Evolutionary conservation across 2,797 vertebrate genomes (phyloP).

Genomic region (Botia kubotai): DNA sequence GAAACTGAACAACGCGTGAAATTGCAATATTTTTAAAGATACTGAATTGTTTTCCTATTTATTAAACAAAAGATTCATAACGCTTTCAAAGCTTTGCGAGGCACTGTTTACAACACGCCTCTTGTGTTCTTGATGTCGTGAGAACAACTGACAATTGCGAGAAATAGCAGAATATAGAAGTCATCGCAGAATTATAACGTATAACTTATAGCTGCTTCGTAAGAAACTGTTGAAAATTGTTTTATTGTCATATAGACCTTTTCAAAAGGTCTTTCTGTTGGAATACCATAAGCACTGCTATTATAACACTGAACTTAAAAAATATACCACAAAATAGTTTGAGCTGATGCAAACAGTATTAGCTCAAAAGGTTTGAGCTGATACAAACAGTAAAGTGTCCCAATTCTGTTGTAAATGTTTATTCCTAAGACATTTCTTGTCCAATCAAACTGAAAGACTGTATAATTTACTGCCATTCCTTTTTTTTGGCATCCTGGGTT

Average conservation of each 20-base stretch:
- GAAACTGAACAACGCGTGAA: not conserved
- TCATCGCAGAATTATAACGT: too few species aligned
- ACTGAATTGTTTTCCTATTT: not conserved
- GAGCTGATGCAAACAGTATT: not conserved
- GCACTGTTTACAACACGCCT: too few species aligned
- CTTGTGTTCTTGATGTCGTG: too few species aligned
- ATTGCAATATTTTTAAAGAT: not conserved
- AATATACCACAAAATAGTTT: not conserved
- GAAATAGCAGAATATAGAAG: not conserved
- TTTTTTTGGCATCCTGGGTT: not conserved
- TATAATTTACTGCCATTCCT: not conserved
- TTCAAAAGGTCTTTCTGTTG: not conserved
- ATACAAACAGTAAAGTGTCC: not conserved
- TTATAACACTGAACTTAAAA: not conserved
- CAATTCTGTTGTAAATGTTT: not conserved
- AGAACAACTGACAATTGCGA: not conserved
- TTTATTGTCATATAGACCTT: not conserved
- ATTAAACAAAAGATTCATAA: not conserved
- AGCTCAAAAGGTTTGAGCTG: not conserved
- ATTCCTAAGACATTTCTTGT: not conserved
- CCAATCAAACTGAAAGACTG: not conserved
- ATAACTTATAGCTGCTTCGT: too few species aligned
- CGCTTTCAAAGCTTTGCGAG: not conserved
- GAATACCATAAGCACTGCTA: constrained; percentile 7
- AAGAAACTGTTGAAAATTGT: not conserved